Evolutionary conservation across 2,113 vertebrate genomes (phyloP).

Genomic region (Hemichromis elongatus): DNA sequence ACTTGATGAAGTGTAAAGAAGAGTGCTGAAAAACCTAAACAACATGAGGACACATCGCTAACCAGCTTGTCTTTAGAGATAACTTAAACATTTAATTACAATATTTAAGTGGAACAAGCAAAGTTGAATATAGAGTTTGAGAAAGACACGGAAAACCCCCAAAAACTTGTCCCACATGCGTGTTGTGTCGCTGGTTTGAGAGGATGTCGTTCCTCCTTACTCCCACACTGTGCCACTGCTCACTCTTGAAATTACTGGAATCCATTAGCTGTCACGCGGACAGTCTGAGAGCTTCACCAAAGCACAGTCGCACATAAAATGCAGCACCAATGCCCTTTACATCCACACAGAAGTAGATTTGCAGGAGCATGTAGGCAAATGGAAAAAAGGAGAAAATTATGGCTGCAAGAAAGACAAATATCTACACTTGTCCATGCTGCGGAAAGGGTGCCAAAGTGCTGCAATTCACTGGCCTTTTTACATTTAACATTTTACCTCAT

Average conservation of each 20-base stretch:
- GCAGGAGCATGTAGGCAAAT: not conserved
- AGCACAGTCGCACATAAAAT: not conserved
- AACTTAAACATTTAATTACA: not conserved
- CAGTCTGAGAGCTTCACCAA: not conserved
- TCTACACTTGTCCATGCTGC: not conserved
- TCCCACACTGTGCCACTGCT: slow-evolving; percentile 37
- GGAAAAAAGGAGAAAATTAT: not conserved
- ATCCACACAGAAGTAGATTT: not conserved
- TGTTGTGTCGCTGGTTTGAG: not conserved
- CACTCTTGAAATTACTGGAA: slow-evolving; percentile 23
- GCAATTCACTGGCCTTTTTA: not conserved
- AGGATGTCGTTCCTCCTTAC: not conserved
- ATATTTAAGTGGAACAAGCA: not conserved
- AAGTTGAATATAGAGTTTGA: not conserved
- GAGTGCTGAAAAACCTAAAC: not conserved
- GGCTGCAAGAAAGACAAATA: not conserved
- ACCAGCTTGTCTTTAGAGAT: not conserved
- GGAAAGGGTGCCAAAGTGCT: not conserved
- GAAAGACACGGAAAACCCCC: not conserved
- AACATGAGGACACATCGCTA: not conserved
- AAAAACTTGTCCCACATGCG: not conserved
- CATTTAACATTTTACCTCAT: not conserved
- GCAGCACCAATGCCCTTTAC: not conserved
- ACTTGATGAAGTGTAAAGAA: not conserved
- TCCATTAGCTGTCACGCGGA: not conserved